Evolutionary conservation across 2,888 invertebrate species (phyloP).

Genomic region (Metalampra italica): DNA sequence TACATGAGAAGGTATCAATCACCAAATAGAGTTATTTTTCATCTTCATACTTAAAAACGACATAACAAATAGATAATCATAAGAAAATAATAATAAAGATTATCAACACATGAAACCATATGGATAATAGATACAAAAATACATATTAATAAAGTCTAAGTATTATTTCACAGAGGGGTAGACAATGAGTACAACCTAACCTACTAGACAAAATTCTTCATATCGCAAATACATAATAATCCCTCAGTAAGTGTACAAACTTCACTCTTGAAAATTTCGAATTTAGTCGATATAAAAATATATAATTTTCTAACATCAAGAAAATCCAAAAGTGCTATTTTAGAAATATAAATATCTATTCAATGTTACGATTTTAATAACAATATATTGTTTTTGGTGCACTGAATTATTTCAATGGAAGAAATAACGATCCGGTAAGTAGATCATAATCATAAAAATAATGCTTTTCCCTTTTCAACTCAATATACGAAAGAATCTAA

Average conservation of each 20-base stretch:
- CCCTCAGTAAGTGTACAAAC: background rate
- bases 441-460: background rate
- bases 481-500: background rate
- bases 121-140: slow-evolving; percentile 1
- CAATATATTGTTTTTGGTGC: background rate
- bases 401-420: background rate
- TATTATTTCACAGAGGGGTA: background rate
- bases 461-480: background rate
- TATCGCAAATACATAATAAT: background rate
- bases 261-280: background rate
- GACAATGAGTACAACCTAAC: background rate
- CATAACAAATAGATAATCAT: slow-evolving; percentile 7
- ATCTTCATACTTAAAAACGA: slow-evolving; percentile 10
- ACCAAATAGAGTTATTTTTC: background rate
- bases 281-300: background rate
- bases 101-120: slow-evolving; percentile 2
- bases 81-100: slow-evolving; percentile 5
- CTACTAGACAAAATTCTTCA: background rate
- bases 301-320: background rate
- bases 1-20: background rate
- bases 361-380: background rate
- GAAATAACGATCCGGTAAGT: background rate
- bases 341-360: background rate
- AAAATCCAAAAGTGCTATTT: background rate
- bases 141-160: slow-evolving; percentile 1